phyloP scores from a whole-genome alignment of 2,888 invertebrate genomes.

The Heteromyza rotundicornis region DNA sequence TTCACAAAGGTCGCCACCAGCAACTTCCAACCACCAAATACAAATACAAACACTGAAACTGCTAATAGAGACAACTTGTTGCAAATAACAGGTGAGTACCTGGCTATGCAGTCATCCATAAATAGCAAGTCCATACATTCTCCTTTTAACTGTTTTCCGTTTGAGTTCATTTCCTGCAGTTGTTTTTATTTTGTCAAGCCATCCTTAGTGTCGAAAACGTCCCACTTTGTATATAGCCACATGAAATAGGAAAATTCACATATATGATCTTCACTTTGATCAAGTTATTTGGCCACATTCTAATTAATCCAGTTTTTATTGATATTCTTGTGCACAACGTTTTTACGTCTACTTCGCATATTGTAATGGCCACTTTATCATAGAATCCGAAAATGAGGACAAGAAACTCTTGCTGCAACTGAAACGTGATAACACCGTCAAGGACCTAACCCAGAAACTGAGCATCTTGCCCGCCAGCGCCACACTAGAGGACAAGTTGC shows the following conservation, averaged over 20 bases:
- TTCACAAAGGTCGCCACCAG: too few relatives aligned
- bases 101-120: not conserved
- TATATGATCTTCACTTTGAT: too few relatives aligned
- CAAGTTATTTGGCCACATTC: too few relatives aligned
- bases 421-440: constrained; percentile 84
- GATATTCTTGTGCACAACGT: not conserved
- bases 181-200: too few relatives aligned
- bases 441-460: constrained; percentile 85
- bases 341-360: not conserved
- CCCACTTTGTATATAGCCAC: too few relatives aligned
- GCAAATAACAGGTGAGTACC: constrained; percentile 37
- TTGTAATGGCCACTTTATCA: too few relatives aligned
- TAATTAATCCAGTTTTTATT: not conserved
- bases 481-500: constrained; percentile 68
- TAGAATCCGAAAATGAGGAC: constrained; percentile 68
- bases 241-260: not conserved
- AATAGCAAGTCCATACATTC: not conserved
- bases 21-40: too few relatives aligned
- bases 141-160: constrained; percentile 6
- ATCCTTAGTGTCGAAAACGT: too few relatives aligned
- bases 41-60: constrained; percentile 20
- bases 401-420: constrained; percentile 71
- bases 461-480: constrained; percentile 70
- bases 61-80: constrained; percentile 22
- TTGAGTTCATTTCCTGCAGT: not conserved